Evolutionary conservation across 2,113 vertebrate genomes (phyloP).

Genomic region (Nesoenas mayeri): DNA sequence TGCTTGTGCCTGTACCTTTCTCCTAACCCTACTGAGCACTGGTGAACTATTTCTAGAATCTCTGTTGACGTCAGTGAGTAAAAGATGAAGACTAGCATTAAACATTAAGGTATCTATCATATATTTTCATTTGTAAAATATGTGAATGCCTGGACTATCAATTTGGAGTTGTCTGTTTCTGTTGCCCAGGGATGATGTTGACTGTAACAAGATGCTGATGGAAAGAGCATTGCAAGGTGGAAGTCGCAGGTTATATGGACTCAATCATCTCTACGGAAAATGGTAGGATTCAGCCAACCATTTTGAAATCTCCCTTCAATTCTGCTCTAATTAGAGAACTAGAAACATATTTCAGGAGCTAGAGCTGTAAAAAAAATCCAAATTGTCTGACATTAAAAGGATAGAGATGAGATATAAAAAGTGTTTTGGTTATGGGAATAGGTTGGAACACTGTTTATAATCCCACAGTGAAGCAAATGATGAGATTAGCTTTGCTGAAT

Average conservation of each 20-base stretch:
- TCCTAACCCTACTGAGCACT: neutral
- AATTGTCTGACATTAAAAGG: neutral
- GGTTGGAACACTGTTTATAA: neutral
- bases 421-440: neutral
- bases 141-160: neutral
- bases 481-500: neutral
- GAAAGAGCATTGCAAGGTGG: neutral
- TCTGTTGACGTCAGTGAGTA: neutral
- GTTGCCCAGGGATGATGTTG: neutral
- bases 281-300: accelerated
- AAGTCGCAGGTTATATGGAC: accelerated
- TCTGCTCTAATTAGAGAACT: neutral
- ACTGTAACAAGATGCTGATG: neutral
- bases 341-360: neutral
- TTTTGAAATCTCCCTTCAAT: neutral
- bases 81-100: neutral
- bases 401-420: neutral
- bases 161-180: neutral
- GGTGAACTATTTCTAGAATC: neutral
- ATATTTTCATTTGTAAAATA: neutral
- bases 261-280: neutral
- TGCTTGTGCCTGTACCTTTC: neutral
- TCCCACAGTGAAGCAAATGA: neutral
- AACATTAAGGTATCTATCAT: neutral
- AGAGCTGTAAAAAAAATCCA: neutral